These are phyloP conservation scores for Cyprinus carpio DNA, from an alignment of 2,113 vertebrate genomes.

Conservation along the genomic window DNA sequence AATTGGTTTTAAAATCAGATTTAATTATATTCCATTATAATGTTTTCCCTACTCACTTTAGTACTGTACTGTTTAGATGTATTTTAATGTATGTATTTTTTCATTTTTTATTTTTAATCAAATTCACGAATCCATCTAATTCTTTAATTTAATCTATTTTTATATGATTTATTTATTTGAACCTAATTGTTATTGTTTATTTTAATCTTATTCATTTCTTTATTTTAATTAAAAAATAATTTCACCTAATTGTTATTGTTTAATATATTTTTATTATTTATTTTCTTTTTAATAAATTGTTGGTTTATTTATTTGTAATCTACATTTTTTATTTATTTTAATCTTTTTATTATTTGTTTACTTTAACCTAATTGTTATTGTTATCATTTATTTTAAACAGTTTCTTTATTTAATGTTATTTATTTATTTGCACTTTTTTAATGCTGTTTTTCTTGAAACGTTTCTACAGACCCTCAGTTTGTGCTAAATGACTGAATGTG, in stretches of 20 bases:
- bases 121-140: background rate
- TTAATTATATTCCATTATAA: no score
- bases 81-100: background rate
- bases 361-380: no score
- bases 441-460: no score
- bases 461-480: no score
- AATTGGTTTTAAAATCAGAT: no score
- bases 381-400: no score
- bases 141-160: background rate
- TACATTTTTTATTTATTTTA: background rate
- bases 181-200: no score
- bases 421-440: background rate
- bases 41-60: background rate
- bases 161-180: no score
- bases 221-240: background rate
- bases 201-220: no score
- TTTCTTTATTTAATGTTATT: no score
- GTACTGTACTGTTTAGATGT: background rate
- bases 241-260: background rate
- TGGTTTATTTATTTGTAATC: background rate
- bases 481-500: background rate
- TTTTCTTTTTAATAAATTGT: background rate
- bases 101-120: background rate
- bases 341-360: background rate
- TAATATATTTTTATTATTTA: background rate